These are phyloP conservation scores for Propithecus deckenii DNA, from an alignment of 2,797 vertebrate genomes.

Conservation along the genomic window DNA sequence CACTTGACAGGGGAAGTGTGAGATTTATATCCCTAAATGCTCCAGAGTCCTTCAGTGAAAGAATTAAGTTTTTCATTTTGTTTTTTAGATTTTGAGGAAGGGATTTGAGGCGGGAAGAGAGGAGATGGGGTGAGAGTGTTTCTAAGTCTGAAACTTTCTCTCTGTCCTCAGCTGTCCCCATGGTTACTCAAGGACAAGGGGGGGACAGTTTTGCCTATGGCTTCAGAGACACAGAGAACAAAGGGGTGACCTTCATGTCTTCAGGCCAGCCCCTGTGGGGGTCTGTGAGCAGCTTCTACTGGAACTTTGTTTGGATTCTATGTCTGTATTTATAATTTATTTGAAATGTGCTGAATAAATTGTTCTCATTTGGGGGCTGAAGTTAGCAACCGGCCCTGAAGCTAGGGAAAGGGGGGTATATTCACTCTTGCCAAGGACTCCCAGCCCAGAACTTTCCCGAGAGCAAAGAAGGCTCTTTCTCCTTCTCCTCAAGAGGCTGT, in stretches of 20 bases:
- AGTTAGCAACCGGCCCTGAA: slow-evolving; percentile 52
- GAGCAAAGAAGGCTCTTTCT: slow-evolving; percentile 24
- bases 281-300: slow-evolving; percentile 63
- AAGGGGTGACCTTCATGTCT: slow-evolving; percentile 57
- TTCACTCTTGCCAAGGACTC: not conserved
- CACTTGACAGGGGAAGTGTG: not conserved
- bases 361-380: slow-evolving; percentile 41
- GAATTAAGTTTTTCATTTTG: not conserved
- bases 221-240: slow-evolving; percentile 53
- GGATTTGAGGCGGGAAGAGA: slow-evolving; percentile 1
- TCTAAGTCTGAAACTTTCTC: slow-evolving; percentile 41
- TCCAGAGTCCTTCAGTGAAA: slow-evolving; percentile 17
- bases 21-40: not conserved
- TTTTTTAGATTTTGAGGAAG: slow-evolving; percentile 1
- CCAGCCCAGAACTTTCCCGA: not conserved
- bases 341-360: slow-evolving; percentile 66
- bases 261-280: slow-evolving; percentile 38
- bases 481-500: not conserved
- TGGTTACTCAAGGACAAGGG: slow-evolving; percentile 39
- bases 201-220: slow-evolving; percentile 19
- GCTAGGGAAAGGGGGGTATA: not conserved
- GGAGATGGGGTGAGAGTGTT: not conserved
- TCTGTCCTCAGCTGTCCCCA: slow-evolving; percentile 48
- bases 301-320: slow-evolving; percentile 67
- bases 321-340: slow-evolving; percentile 72